Evolutionary conservation across 2,113 vertebrate species (phyloP), one percentile per base, ranked within the genome.

Genomic region (Brachionichthys hirsutus): DNA sequence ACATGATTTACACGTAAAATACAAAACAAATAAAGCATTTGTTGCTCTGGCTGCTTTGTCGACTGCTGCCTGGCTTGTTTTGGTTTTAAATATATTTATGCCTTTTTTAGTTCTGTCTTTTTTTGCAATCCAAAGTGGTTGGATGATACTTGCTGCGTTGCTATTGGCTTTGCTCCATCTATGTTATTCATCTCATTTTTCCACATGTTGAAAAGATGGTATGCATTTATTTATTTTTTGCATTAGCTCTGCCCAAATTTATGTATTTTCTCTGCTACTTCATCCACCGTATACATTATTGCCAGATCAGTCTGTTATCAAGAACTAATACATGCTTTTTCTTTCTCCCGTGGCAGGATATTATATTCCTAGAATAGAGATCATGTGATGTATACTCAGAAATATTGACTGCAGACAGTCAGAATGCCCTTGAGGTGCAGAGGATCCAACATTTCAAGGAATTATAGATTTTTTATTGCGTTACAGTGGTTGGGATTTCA

Each of bases 171-270:
- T 75, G 75, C 78, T 75, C 71, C 71, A 49, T 86, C 75, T 78
- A 17, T 62, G 62, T 83, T 86, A 0, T 46, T 64, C 81, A 85
- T 88, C 53, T 75, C 78, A 83, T 80, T 58, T 53, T 82, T 83
- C 59, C 38, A 50, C 73, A 79, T 52, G 17, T 70, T 41, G 59
- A 62, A 43, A 36, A 45, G 48, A 64, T 1, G 65, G 46, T 40
- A 49, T 51, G 62, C 1, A 16, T 57, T 13, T 41, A 19, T 42
- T 62, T 38, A 42, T n/a, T 55, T 75, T 36, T 55, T 65, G 36
- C 73, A 69, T 11, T 45, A 36, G 24, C 42, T 43, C 45, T 67
- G 20, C 48, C 15, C 50, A 35, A 54, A 61, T 22, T 22, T 20
- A 46, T 30, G 8, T 43, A 0, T 10, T 45, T 54, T 38, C 42